A percentile compares a stretch with the other conserved stretches of the same genome.
These are phyloP conservation scores for Eumacrocentrus americanus DNA, from an alignment of 2,888 invertebrate species.

Conservation along the genomic window DNA sequence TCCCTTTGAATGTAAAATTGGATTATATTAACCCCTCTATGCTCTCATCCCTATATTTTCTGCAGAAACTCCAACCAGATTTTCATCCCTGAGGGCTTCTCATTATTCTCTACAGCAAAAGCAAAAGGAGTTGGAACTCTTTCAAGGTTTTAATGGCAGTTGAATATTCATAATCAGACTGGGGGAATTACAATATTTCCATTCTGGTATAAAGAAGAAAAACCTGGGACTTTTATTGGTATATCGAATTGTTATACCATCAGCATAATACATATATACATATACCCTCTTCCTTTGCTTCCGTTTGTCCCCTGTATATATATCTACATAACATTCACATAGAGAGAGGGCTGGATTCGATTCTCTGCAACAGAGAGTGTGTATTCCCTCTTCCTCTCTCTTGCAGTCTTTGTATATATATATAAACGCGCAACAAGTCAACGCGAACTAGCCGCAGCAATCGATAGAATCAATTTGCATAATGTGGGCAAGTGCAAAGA, in stretches of 20 bases:
- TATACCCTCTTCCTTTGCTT: too few species aligned
- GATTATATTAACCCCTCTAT: too few species aligned
- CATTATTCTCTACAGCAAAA: slow-evolving; percentile 7
- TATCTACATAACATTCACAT: too few species aligned
- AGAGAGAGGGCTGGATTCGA: background rate
- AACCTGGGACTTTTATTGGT: too few species aligned
- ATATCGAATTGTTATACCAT: too few species aligned
- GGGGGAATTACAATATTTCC: too few species aligned
- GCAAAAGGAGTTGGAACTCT: background rate
- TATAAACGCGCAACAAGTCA: slow-evolving; percentile 21
- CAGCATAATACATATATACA: too few species aligned
- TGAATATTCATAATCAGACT: slow-evolving; percentile 16
- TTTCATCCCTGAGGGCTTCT: background rate
- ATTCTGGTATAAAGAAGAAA: too few species aligned
- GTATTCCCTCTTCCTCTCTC: background rate
- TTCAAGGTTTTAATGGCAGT: slow-evolving; percentile 11
- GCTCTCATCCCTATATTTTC: background rate
- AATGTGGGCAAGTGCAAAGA: slow-evolving; percentile 12
- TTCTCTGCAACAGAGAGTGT: background rate
- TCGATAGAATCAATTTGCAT: slow-evolving; percentile 26
- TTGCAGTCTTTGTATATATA: background rate
- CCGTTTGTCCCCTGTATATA: too few species aligned
- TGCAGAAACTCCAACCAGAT: too few species aligned
- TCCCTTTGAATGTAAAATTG: background rate
- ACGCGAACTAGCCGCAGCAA: background rate